Base-by-base conservation (phyloP, 2,888 invertebrate species). In the Megamerina dolium region DNA sequence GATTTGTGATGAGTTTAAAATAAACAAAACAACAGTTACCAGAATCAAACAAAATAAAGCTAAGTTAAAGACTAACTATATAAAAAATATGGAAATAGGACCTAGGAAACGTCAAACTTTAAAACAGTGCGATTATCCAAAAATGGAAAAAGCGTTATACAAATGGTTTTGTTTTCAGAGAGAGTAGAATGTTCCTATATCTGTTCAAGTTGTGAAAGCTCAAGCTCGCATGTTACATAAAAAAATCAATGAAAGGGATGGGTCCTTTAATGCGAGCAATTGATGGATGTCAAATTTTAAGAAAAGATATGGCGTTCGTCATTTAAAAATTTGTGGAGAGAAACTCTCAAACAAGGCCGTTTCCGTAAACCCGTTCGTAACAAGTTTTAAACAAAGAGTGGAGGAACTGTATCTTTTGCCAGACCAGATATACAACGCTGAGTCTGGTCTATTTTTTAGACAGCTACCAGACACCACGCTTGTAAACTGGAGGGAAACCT, bases 111-210 rank as follows among this genome's bases (percentile, higher is more conserved):
- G 40, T 14, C 9, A 26, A 16, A 23, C 32, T 19, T 14, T 45
- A 30, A 45, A 35, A 45, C 19, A 13, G 12, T 40, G 39, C 39
- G 36, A 45, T 40, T 19, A 40, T 13, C 40, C 36, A 20, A 18
- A 34, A 43, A 43, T 38, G 33, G 29, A 43, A 43, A 38, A 43
- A 19, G 29, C 32, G 12, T 18, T 40, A 3, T 40, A 45, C 10
- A 40, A 39, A 12, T 45, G 40, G 36, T 40, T 45, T 30, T 16
- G 18, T n/a, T n/a, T n/a, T n/a, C n/a, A n/a, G n/a, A n/a, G n/a
- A n/a, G n/a, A n/a, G n/a, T n/a, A n/a, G n/a, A n/a, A n/a, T n/a
- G n/a, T n/a, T n/a, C n/a, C n/a, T n/a, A n/a, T n/a, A n/a, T n/a
- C n/a, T n/a, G n/a, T n/a, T n/a, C n/a, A n/a, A n/a, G n/a, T n/a